These are phyloP conservation scores for Ophioderma brevispina DNA, from an alignment of 35 echinoderm and acorn worm species.

Conservation along the genomic window DNA sequence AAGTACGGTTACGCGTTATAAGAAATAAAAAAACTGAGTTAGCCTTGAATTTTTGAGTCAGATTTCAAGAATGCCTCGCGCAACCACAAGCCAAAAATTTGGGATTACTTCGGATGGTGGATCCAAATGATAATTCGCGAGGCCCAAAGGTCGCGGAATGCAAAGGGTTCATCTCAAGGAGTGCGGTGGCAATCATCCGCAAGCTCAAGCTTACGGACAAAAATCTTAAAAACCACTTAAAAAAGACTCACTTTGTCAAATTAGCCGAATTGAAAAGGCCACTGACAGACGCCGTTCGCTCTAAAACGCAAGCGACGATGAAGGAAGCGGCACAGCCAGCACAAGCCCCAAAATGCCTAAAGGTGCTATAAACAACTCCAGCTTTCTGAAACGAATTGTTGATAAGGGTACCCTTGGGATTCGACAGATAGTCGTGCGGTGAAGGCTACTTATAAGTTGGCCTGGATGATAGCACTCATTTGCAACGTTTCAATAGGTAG, in stretches of 20 bases:
- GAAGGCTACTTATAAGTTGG: background rate
- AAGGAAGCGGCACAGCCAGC: background rate
- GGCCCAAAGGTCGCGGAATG: too few relatives aligned
- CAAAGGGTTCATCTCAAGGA: too few relatives aligned
- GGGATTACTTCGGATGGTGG: too few relatives aligned
- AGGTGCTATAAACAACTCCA: background rate
- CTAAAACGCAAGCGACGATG: background rate
- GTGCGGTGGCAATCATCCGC: too few relatives aligned
- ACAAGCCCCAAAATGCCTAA: background rate
- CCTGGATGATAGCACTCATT: background rate
- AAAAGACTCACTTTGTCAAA: background rate
- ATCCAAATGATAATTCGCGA: too few relatives aligned
- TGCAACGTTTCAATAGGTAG: background rate
- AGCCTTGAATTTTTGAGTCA: too few relatives aligned
- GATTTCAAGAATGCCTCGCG: too few relatives aligned
- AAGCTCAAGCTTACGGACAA: too few relatives aligned
- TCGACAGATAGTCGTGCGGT: background rate
- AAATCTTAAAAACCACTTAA: slow-evolving; percentile 13
- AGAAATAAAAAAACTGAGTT: too few relatives aligned
- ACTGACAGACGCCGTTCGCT: background rate
- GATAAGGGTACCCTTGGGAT: background rate
- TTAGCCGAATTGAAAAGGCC: background rate
- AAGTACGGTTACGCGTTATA: too few relatives aligned
- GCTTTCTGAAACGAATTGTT: background rate
- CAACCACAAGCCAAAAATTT: too few relatives aligned